Conservation (phyloP, 64 coral and sea anemone species). For the Montipora efflorescens region DNA sequence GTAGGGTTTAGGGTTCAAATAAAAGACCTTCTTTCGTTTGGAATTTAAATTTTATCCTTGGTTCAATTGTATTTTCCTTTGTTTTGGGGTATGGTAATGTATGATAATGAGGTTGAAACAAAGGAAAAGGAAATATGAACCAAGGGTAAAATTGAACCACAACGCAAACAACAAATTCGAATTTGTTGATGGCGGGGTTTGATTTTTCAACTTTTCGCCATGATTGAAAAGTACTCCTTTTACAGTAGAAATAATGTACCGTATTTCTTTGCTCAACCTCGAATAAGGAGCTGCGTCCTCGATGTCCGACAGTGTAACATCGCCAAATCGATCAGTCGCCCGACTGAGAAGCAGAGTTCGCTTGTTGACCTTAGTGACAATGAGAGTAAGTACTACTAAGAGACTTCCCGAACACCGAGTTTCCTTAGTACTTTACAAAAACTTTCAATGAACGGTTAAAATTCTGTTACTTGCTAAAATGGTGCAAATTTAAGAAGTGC, state of each 20-base stretch:
- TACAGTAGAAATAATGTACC: background rate
- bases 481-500: background rate
- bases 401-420: background rate
- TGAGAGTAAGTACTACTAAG: background rate
- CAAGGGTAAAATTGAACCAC: background rate
- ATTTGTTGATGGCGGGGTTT: background rate
- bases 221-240: background rate
- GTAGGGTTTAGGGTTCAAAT: background rate
- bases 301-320: too few species aligned
- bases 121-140: too few species aligned
- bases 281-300: too few species aligned
- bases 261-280: too few species aligned
- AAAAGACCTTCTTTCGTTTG: background rate
- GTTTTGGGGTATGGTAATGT: too few species aligned
- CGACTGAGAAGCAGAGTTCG: too few species aligned
- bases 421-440: background rate
- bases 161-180: background rate
- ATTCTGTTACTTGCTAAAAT: background rate
- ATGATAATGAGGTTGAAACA: too few species aligned
- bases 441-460: constrained; percentile 11
- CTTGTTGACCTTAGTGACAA: too few species aligned
- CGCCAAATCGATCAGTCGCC: too few species aligned
- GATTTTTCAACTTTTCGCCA: background rate
- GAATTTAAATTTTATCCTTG: too few species aligned
- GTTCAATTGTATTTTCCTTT: too few species aligned